Percentiles rank a stretch among this genome's conserved stretches.
These are phyloP conservation scores for Bubo bubo DNA, from an alignment of 2,113 vertebrate genomes.

Conservation along the genomic window DNA sequence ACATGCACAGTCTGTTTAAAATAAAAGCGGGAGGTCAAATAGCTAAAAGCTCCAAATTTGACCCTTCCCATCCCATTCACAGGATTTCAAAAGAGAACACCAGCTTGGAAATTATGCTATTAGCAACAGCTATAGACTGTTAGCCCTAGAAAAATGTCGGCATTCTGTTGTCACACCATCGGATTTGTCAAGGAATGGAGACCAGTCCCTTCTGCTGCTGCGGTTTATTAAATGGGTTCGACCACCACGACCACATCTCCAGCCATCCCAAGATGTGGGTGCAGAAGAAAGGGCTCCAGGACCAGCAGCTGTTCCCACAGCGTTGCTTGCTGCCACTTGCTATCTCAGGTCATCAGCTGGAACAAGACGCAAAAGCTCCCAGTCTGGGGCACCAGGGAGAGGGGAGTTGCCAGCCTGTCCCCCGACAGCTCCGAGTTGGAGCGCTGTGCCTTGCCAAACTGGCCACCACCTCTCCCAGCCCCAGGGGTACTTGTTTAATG, in stretches of 20 bases:
- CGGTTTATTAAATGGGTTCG: background rate
- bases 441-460: background rate
- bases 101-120: background rate
- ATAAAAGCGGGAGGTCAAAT: background rate
- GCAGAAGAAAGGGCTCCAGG: background rate
- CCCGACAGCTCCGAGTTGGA: rapidly evolving
- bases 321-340: background rate
- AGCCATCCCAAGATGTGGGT: background rate
- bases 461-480: background rate
- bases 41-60: constrained; percentile 11
- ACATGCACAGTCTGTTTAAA: background rate
- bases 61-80: background rate
- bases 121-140: background rate
- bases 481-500: rapidly evolving
- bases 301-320: background rate
- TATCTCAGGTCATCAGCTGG: rapidly evolving
- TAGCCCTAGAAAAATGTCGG: background rate
- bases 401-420: background rate
- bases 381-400: rapidly evolving
- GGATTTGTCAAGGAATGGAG: rapidly evolving
- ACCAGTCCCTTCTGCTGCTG: background rate
- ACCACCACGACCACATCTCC: rapidly evolving
- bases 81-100: background rate
- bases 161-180: rapidly evolving
- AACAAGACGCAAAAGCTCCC: background rate